Conservation (phyloP, 2,888 invertebrate genomes). For the Oscheius sp. region DNA sequence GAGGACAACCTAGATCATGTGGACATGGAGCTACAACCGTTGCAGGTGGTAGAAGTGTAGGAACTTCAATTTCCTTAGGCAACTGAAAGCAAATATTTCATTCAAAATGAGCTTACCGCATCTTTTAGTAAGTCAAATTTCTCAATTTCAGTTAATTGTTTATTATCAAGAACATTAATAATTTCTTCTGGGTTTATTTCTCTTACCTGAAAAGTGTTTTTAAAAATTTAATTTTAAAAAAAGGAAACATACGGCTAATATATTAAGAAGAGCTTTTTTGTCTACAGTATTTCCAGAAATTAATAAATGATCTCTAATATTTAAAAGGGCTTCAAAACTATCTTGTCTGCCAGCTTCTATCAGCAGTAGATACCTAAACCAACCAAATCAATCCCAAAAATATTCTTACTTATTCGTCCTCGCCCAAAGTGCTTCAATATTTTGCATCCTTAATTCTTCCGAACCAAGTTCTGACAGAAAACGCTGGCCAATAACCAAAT, state of each 20-base stretch:
- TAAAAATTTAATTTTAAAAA: background rate
- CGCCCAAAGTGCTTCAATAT: slow-evolving; percentile 60
- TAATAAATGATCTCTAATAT: slow-evolving; percentile 84
- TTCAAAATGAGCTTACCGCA: slow-evolving; percentile 29
- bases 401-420: slow-evolving; percentile 56
- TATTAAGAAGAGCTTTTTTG: background rate
- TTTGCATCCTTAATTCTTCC: slow-evolving; percentile 52
- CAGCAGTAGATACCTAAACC: slow-evolving; percentile 57
- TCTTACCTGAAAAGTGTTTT: background rate
- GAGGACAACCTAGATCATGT: slow-evolving; percentile 82
- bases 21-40: slow-evolving; percentile 78
- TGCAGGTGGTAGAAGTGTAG: slow-evolving; percentile 62
- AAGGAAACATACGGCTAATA: slow-evolving; percentile 9
- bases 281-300: slow-evolving; percentile 71
- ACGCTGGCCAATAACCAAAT: slow-evolving; percentile 65
- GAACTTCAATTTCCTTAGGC: slow-evolving; percentile 40
- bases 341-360: slow-evolving; percentile 62
- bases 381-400: background rate
- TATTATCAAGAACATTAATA: slow-evolving; percentile 44
- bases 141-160: slow-evolving; percentile 58
- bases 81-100: background rate
- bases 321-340: slow-evolving; percentile 80
- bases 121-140: slow-evolving; percentile 57
- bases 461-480: slow-evolving; percentile 58
- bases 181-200: slow-evolving; percentile 21